Conservation (phyloP, 2,888 invertebrate genomes). For the Zygogramma bicolorata region DNA sequence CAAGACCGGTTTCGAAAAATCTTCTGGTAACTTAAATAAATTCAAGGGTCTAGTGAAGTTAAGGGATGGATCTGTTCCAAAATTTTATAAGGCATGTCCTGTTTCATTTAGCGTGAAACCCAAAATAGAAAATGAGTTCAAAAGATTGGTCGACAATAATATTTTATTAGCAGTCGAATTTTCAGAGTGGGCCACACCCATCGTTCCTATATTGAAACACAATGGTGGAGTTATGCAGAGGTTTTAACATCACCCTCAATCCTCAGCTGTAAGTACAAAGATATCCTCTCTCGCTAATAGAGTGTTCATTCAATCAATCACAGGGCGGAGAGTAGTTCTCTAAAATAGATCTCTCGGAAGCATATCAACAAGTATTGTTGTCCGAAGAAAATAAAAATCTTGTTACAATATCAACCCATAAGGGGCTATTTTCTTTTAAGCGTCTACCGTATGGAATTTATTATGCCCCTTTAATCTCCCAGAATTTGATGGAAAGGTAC, state of each 20-base stretch:
- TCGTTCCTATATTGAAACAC: too few species aligned
- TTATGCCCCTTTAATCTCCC: background rate
- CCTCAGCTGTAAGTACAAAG: constrained; percentile 13
- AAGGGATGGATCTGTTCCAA: background rate
- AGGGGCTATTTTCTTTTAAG: constrained; percentile 3
- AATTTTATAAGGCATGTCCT: background rate
- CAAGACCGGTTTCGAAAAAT: too few species aligned
- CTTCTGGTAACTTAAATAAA: too few species aligned
- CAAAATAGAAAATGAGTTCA: background rate
- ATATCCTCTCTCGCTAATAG: constrained; percentile 3
- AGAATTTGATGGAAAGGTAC: background rate
- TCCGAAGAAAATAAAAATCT: background rate
- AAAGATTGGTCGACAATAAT: background rate
- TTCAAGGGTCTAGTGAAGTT: too few species aligned
- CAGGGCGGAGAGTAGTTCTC: constrained; percentile 2
- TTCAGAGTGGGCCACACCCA: background rate
- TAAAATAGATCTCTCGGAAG: constrained; percentile 12
- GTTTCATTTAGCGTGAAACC: background rate
- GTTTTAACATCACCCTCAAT: background rate
- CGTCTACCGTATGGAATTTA: background rate
- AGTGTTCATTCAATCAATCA: background rate
- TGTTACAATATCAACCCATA: constrained; percentile 9
- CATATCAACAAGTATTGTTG: constrained; percentile 10
- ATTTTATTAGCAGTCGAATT: background rate
- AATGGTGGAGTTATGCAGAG: background rate